Evolutionary conservation across 1,140 invertebrate species (phyloP).

Genomic region (Achroia grisella): DNA sequence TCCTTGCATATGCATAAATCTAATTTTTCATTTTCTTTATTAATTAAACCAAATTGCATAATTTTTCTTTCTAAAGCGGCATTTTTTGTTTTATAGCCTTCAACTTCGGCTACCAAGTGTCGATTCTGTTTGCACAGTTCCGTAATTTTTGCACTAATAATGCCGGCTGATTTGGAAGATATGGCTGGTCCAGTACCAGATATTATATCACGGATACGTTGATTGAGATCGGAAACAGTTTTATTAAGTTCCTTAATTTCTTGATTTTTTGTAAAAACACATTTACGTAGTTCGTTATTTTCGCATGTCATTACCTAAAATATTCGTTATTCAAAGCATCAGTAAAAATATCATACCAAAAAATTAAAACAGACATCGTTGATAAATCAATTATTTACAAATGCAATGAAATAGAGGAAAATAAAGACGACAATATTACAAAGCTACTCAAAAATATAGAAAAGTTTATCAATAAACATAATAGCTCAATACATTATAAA

Average conservation of each 20-base stretch:
- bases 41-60: conserved; percentile 44
- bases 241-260: conserved; percentile 68
- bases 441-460: too few species aligned
- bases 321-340: not conserved
- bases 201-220: conserved; percentile 73
- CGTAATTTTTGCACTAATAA: conserved; percentile 72
- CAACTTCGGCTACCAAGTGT: conserved; percentile 71
- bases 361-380: not conserved
- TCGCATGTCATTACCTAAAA: conserved; percentile 58
- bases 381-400: too few species aligned
- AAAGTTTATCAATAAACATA: too few species aligned
- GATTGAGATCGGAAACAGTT: conserved; percentile 69
- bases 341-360: not conserved
- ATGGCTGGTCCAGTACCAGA: conserved; percentile 68
- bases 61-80: conserved; percentile 61
- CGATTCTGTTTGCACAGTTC: conserved; percentile 75
- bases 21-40: conserved; percentile 51
- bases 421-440: too few species aligned
- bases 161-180: conserved; percentile 66
- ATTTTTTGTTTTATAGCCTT: conserved; percentile 71
- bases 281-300: conserved; percentile 59
- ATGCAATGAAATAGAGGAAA: too few species aligned
- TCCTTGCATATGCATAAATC: conserved; percentile 49
- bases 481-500: too few species aligned
- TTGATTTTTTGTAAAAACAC: conserved; percentile 66